Base-by-base conservation (phyloP, 2,888 invertebrate genomes). In the Pasiphila rectangulata region DNA sequence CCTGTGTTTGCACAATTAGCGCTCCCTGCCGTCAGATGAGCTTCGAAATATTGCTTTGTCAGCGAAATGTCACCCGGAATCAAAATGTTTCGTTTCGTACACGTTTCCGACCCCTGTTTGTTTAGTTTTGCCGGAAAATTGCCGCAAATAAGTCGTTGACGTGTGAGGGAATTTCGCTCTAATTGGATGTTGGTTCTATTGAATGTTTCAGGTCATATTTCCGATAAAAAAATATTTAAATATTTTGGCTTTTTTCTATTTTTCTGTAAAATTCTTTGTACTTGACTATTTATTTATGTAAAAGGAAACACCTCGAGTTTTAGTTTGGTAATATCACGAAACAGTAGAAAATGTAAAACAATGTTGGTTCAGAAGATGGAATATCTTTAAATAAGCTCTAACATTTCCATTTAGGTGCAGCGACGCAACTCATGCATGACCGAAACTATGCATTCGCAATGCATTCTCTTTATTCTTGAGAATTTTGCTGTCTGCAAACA, bases 1-100 rank as follows among this genome's bases (percentile, higher is more conserved):
- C 59, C 49, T 46, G 38, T 72, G 67, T 75, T 76, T 70, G 64
- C 58, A 59, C 72, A 75, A 75, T 76, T 74, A 74, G 60, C 57
- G 61, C 63, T 65, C 69, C 63, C 54, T 41, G 35, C 39, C 35
- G 36, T 53, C 54, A 53, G 49, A 56, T 50, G 44, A 37, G 59
- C 62, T 50, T 46, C 57, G 61, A 49, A 56, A 60, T 68, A 61
- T 66, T 63, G 64, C 58, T 59, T 54, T 61, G 58, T 69, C 67
- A 67, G 64, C 61, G 51, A 57, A 62, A 51, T 61, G 55, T 58
- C 67, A 61, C 63, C 63, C 55, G 61, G 59, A 63, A 63, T 68
- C 69, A 63, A 67, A 64, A 60, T 43, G 49, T 53, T 61, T 55
- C 57, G 60, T 52, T 27, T 21, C 25, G 43, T 34, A 19, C 21